A percentile compares a stretch with the other conserved stretches of the same genome.
Conservation (phyloP, 2,797 vertebrate genomes). For the Chlorospingus flavigularis region DNA sequence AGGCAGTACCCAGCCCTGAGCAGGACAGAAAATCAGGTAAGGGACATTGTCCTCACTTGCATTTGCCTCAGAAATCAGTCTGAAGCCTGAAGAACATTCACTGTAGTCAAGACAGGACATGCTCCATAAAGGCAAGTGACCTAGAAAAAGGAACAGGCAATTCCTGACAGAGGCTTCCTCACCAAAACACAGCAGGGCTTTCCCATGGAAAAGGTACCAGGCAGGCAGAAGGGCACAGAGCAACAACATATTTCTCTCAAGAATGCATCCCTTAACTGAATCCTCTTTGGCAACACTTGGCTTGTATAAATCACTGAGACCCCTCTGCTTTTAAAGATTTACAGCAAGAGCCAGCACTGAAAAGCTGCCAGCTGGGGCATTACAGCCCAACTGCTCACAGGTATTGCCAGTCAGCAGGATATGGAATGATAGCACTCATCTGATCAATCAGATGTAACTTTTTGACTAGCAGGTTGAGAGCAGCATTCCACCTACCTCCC, state of each 20-base stretch:
- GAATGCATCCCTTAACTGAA: background rate
- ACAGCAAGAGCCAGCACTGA: background rate
- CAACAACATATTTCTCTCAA: background rate
- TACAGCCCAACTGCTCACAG: background rate
- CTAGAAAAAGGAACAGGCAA: background rate
- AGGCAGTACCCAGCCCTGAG: background rate
- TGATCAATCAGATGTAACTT: background rate
- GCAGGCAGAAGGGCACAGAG: background rate
- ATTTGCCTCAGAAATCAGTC: background rate
- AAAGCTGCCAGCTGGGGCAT: background rate
- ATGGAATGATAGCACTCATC: background rate
- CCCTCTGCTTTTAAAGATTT: background rate
- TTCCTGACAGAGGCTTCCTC: background rate
- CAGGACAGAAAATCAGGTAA: background rate
- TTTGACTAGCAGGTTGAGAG: background rate
- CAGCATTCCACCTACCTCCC: background rate
- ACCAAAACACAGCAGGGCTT: background rate
- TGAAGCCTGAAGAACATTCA: background rate
- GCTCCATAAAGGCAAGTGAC: background rate
- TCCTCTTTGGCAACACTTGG: background rate
- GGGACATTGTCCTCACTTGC: background rate
- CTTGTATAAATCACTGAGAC: background rate
- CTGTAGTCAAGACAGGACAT: background rate
- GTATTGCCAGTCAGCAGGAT: background rate
- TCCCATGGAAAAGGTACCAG: background rate